Conservation (phyloP, 2,797 vertebrate genomes). For the Sebastes nivosus region DNA sequence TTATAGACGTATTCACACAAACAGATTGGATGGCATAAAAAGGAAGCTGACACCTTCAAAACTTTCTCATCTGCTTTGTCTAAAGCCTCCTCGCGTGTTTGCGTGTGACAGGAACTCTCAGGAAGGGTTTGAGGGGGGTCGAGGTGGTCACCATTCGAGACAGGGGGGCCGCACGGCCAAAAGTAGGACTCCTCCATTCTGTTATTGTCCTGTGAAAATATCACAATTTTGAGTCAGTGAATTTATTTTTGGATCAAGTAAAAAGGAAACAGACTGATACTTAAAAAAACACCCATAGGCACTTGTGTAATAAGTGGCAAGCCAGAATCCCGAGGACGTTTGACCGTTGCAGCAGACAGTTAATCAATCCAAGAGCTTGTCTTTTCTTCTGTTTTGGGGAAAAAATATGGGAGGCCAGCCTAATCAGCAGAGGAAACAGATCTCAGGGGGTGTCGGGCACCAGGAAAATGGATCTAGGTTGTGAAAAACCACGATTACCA, state of each 20-base stretch:
- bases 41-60: slow-evolving; percentile 66
- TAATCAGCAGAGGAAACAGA: slow-evolving; percentile 88
- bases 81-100: slow-evolving; percentile 23
- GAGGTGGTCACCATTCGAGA: slow-evolving; percentile 75
- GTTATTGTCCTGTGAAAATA: slow-evolving; percentile 56
- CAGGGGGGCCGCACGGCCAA: slow-evolving; percentile 62
- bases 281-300: not conserved
- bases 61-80: slow-evolving; percentile 68
- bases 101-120: slow-evolving; percentile 51
- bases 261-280: not conserved
- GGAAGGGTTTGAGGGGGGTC: slow-evolving; percentile 79
- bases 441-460: slow-evolving; percentile 74
- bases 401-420: slow-evolving; percentile 78
- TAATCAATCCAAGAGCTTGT: slow-evolving; percentile 76
- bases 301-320: slow-evolving; percentile 29
- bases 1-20: slow-evolving; percentile 80
- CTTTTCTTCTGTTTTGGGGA: slow-evolving; percentile 70
- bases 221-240: not conserved
- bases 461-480: slow-evolving; percentile 86
- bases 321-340: slow-evolving; percentile 29
- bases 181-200: slow-evolving; percentile 29
- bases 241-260: not conserved
- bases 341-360: slow-evolving; percentile 72
- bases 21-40: slow-evolving; percentile 78
- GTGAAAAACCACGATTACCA: slow-evolving; percentile 86